phyloP scores from a whole-genome alignment of 2,797 vertebrate genomes.

The Notolabrus celidotus region DNA sequence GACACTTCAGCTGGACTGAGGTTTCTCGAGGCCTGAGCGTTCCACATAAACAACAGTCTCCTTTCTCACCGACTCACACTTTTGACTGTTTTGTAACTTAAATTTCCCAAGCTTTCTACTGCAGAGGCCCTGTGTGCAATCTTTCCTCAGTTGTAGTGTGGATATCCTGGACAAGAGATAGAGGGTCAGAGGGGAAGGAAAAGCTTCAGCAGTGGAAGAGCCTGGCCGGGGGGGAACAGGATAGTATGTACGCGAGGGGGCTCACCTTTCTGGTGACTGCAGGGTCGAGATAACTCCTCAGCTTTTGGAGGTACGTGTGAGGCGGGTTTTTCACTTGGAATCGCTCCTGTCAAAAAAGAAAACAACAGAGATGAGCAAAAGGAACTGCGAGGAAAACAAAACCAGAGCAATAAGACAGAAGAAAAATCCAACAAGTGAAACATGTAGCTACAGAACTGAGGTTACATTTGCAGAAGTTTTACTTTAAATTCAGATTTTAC shows the following conservation, averaged over 20 bases:
- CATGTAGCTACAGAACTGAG: too few relatives aligned
- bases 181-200: slow-evolving; percentile 59
- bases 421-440: not conserved
- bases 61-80: slow-evolving; percentile 24
- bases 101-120: slow-evolving; percentile 44
- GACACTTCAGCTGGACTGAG: slow-evolving; percentile 17
- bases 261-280: slow-evolving; percentile 98
- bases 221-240: slow-evolving; percentile 28
- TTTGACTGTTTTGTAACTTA: slow-evolving; percentile 46
- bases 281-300: slow-evolving; percentile 97
- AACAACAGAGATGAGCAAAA: slow-evolving; percentile 24
- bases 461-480: not conserved
- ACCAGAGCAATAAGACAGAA: not conserved
- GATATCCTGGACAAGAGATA: slow-evolving; percentile 70
- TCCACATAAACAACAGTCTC: slow-evolving; percentile 62
- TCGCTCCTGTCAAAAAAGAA: slow-evolving; percentile 87
- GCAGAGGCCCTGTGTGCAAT: slow-evolving; percentile 22
- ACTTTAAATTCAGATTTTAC: slow-evolving; percentile 2
- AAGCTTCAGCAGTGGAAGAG: slow-evolving; percentile 36
- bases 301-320: slow-evolving; percentile 96
- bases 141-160: slow-evolving; percentile 59
- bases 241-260: slow-evolving; percentile 22
- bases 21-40: slow-evolving; percentile 46
- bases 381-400: slow-evolving; percentile 4
- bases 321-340: slow-evolving; percentile 99